Conservation (phyloP, 2,113 vertebrate genomes). For the Esox niger region DNA sequence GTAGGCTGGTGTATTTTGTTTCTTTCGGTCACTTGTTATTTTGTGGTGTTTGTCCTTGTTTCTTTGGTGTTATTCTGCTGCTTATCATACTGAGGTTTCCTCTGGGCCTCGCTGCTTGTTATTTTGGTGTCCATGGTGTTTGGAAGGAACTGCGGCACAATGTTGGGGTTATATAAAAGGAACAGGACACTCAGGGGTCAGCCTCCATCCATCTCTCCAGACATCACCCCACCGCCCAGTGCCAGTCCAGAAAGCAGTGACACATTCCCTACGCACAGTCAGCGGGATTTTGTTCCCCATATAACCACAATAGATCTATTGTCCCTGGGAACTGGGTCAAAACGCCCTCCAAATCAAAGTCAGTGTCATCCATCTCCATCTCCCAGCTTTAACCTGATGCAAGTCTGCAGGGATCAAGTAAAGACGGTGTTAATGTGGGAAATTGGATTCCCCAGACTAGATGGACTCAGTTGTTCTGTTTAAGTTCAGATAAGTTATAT, state of each 20-base stretch:
- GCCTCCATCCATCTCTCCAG: slow-evolving; percentile 50
- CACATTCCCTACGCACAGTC: slow-evolving; percentile 5
- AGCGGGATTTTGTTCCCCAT: slow-evolving; percentile 14
- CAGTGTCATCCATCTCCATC: slow-evolving; percentile 13
- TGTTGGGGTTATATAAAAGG: slow-evolving; percentile 64
- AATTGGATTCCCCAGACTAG: slow-evolving; percentile 49
- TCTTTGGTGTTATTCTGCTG: slow-evolving; percentile 37
- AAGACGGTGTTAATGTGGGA: neutral
- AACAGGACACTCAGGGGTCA: slow-evolving; percentile 60
- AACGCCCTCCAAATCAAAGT: slow-evolving; percentile 10
- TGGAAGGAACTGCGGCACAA: slow-evolving; percentile 67
- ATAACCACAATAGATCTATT: slow-evolving; percentile 20
- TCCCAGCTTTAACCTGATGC: neutral
- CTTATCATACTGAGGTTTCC: slow-evolving; percentile 43
- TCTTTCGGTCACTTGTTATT: neutral
- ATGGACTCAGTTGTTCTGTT: slow-evolving; percentile 47
- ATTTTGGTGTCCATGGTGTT: slow-evolving; percentile 48
- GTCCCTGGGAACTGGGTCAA: slow-evolving; percentile 31
- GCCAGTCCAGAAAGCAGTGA: slow-evolving; percentile 16
- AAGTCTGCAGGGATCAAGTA: slow-evolving; percentile 5
- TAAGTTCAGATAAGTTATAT: slow-evolving; percentile 60
- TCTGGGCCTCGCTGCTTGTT: slow-evolving; percentile 20
- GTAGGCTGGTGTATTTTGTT: neutral
- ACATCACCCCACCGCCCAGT: slow-evolving; percentile 25
- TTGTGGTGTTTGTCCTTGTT: slow-evolving; percentile 47